A percentile compares a stretch with the other conserved stretches of the same genome.
Evolutionary conservation across 2,797 vertebrate species (phyloP).

Genomic region (Sebastes jordani): DNA sequence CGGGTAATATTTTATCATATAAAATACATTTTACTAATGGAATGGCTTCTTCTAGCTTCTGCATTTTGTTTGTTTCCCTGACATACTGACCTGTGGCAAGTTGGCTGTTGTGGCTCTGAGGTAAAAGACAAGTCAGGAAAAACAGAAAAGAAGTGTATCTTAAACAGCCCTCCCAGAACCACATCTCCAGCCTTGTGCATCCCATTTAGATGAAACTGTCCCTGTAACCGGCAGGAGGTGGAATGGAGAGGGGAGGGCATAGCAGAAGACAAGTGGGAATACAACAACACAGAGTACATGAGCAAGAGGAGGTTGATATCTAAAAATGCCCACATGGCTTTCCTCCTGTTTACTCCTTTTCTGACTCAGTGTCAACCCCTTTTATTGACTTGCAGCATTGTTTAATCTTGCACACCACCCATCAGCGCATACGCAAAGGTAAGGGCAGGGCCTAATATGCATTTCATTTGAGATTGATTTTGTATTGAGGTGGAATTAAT

Average conservation of each 20-base stretch:
- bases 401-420: background rate
- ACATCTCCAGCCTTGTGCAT: slow-evolving; percentile 72
- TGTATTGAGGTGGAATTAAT: background rate
- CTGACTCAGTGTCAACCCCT: background rate
- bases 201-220: slow-evolving; percentile 62
- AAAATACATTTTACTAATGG: background rate
- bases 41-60: background rate
- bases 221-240: slow-evolving; percentile 37
- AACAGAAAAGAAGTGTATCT: slow-evolving; percentile 60
- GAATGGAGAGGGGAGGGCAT: background rate
- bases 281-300: background rate
- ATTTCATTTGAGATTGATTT: background rate
- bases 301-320: slow-evolving; percentile 14
- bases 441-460: slow-evolving; percentile 15
- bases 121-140: slow-evolving; percentile 72
- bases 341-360: background rate
- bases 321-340: slow-evolving; percentile 43
- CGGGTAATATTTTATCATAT: too few species aligned
- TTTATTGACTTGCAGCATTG: slow-evolving; percentile 23
- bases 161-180: slow-evolving; percentile 75
- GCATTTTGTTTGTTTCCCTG: background rate
- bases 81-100: slow-evolving; percentile 57
- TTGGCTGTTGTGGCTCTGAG: slow-evolving; percentile 65
- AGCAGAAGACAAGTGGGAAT: background rate
- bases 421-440: background rate